phyloP scores from a whole-genome alignment of 2,113 vertebrate genomes.

The Passer domesticus region DNA sequence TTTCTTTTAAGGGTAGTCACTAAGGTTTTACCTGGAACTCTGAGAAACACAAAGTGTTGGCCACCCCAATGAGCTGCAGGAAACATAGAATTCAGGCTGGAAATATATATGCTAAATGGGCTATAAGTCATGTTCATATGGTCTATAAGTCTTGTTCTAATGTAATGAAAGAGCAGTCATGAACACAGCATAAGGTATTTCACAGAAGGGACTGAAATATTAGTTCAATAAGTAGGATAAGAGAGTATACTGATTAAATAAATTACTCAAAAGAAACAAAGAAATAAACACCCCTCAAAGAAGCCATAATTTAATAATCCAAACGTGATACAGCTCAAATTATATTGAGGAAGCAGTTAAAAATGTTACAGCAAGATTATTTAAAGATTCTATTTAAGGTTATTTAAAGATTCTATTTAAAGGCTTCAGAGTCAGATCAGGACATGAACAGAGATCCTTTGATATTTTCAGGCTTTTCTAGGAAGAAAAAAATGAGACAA shows the following conservation, averaged over 20 bases:
- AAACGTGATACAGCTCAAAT: neutral
- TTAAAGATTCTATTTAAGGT: neutral
- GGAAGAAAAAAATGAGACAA: neutral
- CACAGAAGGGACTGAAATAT: neutral
- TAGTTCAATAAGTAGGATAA: neutral
- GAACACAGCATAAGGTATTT: neutral
- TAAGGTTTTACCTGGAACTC: neutral
- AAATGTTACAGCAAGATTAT: neutral
- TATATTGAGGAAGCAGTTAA: neutral
- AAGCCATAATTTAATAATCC: neutral
- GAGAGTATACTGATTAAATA: neutral
- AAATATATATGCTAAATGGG: neutral
- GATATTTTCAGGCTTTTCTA: neutral
- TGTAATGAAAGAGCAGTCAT: neutral
- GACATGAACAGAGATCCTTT: neutral
- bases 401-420: neutral
- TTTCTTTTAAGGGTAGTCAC: neutral
- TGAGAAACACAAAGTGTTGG: neutral
- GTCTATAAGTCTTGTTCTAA: neutral
- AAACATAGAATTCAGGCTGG: neutral
- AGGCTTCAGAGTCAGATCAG: neutral
- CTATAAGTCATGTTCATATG: neutral
- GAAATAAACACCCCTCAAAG: neutral
- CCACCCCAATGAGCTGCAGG: rapidly evolving
- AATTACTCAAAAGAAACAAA: neutral